These are phyloP conservation scores for Eristalis tenax DNA, from an alignment of 2,888 invertebrate genomes.

Conservation along the genomic window DNA sequence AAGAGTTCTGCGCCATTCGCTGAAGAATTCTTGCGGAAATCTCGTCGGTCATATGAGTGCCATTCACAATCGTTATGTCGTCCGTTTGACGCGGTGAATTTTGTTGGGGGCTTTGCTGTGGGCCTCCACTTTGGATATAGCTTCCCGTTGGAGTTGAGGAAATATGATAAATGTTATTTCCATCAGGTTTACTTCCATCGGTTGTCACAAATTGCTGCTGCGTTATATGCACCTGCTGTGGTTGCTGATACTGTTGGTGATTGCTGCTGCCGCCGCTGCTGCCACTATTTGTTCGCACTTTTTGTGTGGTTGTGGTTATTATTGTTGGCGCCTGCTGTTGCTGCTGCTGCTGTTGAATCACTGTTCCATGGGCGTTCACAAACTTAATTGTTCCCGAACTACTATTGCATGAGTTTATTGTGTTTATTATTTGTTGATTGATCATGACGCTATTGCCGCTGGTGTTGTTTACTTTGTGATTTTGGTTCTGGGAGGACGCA, in stretches of 20 bases:
- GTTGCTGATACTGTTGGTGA: slow-evolving; percentile 60
- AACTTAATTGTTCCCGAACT: slow-evolving; percentile 78
- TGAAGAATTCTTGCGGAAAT: slow-evolving; percentile 80
- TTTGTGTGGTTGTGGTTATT: slow-evolving; percentile 68
- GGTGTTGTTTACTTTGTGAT: slow-evolving; percentile 75
- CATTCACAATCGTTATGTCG: slow-evolving; percentile 81
- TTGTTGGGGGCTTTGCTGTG: slow-evolving; percentile 71
- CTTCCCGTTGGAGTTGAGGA: slow-evolving; percentile 45
- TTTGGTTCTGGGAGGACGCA: slow-evolving; percentile 78
- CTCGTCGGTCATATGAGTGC: slow-evolving; percentile 81
- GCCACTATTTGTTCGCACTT: slow-evolving; percentile 54
- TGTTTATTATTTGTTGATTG: slow-evolving; percentile 72
- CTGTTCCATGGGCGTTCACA: slow-evolving; percentile 81
- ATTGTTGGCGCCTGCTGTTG: slow-evolving; percentile 64
- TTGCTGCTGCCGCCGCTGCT: slow-evolving; percentile 41
- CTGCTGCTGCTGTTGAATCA: slow-evolving; percentile 78
- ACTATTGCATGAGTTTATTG: slow-evolving; percentile 68
- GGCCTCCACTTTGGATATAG: slow-evolving; percentile 59
- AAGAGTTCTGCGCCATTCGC: slow-evolving; percentile 81
- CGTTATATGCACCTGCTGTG: slow-evolving; percentile 62
- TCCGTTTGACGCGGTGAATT: slow-evolving; percentile 74
- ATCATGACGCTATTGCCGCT: slow-evolving; percentile 72
- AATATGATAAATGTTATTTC: slow-evolving; percentile 72
- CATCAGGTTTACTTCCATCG: slow-evolving; percentile 58
- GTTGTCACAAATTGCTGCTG: slow-evolving; percentile 68